Evolutionary conservation across 1,140 invertebrate genomes (phyloP).

Genomic region (Thaumetopoea pityocampa): DNA sequence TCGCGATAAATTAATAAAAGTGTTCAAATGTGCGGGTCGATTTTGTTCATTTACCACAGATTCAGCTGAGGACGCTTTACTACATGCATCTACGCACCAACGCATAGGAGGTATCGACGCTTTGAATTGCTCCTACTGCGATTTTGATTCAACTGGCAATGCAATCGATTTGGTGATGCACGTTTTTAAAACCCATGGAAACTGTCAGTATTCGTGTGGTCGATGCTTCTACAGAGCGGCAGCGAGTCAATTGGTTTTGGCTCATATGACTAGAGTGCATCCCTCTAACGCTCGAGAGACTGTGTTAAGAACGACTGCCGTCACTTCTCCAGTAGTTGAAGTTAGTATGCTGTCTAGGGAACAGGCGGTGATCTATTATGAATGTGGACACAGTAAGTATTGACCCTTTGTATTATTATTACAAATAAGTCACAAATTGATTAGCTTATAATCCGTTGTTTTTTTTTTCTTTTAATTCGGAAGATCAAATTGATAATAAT

Average conservation of each 20-base stretch:
- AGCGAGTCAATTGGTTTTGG: constrained; percentile 41
- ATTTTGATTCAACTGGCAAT: constrained; percentile 46
- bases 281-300: constrained; percentile 2
- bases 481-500: too few species aligned
- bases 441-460: too few species aligned
- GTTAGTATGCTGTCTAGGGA: constrained; percentile 40
- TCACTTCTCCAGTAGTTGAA: constrained; percentile 10
- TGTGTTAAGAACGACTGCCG: constrained; percentile 26
- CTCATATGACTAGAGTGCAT: constrained; percentile 42
- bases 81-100: constrained; percentile 51
- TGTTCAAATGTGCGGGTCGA: constrained; percentile 59
- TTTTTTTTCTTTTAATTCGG: too few species aligned
- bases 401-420: too few species aligned
- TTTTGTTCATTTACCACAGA: constrained; percentile 62
- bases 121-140: constrained; percentile 53
- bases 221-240: constrained; percentile 59
- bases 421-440: too few species aligned
- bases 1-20: constrained; percentile 41
- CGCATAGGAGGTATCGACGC: constrained; percentile 49
- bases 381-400: constrained; percentile 43
- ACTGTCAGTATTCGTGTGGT: constrained; percentile 44
- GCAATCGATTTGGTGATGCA: constrained; percentile 63
- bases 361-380: constrained; percentile 44
- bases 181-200: constrained; percentile 53
- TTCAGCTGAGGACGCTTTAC: constrained; percentile 47